Percentiles rank a stretch among this genome's conserved stretches.
These are phyloP conservation scores for Pogona vitticeps DNA, from an alignment of 2,113 vertebrate species.

Conservation along the genomic window DNA sequence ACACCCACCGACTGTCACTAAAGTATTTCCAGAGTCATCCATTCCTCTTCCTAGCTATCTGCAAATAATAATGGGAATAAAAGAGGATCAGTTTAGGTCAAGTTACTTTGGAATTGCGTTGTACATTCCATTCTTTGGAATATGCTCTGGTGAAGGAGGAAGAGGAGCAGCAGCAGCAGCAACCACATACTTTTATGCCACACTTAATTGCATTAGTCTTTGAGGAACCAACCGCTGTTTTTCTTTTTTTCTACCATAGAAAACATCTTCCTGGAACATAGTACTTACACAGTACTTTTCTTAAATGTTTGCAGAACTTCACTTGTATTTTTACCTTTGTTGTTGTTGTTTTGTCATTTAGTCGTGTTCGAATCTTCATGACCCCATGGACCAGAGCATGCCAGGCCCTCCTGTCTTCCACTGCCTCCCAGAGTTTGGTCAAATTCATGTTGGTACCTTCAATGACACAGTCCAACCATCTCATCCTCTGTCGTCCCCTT, in stretches of 20 bases:
- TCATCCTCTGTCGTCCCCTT: too few species aligned
- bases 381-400: too few species aligned
- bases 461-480: too few species aligned
- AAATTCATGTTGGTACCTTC: too few species aligned
- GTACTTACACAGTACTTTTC: neutral
- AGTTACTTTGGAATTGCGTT: neutral
- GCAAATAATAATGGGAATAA: neutral
- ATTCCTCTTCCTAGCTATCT: slow-evolving; percentile 19
- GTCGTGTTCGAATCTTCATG: too few species aligned
- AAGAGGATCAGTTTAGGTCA: neutral
- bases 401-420: too few species aligned
- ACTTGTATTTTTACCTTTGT: too few species aligned
- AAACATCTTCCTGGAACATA: neutral
- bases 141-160: neutral
- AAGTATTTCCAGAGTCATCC: slow-evolving; percentile 14
- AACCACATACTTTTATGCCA: neutral
- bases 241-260: neutral
- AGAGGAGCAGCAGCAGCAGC: neutral
- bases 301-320: neutral
- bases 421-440: too few species aligned
- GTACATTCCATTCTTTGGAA: too few species aligned
- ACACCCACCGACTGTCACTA: slow-evolving; percentile 19
- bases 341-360: too few species aligned
- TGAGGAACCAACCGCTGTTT: too few species aligned
- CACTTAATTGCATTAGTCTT: neutral